Conservation (phyloP, 2,888 invertebrate species). For the Parnassius apollo region DNA sequence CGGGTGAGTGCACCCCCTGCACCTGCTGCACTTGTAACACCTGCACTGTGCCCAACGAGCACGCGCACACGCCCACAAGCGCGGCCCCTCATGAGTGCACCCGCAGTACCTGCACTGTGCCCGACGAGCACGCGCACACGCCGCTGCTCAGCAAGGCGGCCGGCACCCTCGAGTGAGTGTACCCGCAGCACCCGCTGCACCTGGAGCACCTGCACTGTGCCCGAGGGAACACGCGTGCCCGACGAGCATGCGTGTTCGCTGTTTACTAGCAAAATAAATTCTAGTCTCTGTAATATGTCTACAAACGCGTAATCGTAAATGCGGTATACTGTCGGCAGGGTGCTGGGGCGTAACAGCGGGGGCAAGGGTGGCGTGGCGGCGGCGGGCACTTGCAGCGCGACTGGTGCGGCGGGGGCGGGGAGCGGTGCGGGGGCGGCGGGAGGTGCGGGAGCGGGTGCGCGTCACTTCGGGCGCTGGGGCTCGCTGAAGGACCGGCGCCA, state of each 20-base stretch:
- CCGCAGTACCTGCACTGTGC: constrained; percentile 50
- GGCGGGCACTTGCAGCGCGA: constrained; percentile 38
- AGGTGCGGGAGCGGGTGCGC: constrained; percentile 72
- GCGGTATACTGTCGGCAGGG: constrained; percentile 43
- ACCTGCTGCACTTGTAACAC: constrained; percentile 88
- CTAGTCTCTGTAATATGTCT: no score
- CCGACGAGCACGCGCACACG: constrained; percentile 85
- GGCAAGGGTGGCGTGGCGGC: constrained; percentile 57
- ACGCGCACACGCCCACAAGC: constrained; percentile 84
- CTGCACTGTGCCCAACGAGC: constrained; percentile 85
- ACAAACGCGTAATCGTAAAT: no score
- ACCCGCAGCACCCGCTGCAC: constrained; percentile 60
- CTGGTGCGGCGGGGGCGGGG: constrained; percentile 87
- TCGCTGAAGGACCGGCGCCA: constrained; percentile 88
- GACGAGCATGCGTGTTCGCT: no score
- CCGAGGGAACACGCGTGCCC: no score
- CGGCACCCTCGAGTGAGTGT: constrained; percentile 85
- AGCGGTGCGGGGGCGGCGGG: constrained; percentile 86
- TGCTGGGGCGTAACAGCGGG: constrained; percentile 69
- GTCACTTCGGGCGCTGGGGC: constrained; percentile 88
- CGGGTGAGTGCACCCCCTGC: no score
- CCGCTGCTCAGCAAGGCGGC: constrained; percentile 88
- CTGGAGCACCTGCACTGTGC: constrained; percentile 76
- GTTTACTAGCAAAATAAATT: constrained; percentile 83
- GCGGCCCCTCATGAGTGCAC: no score